Conservation (phyloP, 2,113 vertebrate species). For the Cephalophus harveyi region DNA sequence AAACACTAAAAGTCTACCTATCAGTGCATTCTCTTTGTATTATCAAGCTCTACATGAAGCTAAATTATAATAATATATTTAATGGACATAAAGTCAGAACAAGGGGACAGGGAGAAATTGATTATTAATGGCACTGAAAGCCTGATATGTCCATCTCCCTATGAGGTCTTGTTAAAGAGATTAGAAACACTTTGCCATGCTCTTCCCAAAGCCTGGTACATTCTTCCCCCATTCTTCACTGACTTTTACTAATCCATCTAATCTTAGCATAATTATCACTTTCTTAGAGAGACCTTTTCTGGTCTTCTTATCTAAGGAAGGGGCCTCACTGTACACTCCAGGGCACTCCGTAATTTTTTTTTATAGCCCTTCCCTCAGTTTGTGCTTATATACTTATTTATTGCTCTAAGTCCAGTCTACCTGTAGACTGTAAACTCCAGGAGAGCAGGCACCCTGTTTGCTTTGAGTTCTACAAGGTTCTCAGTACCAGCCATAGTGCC, state of each 20-base stretch:
- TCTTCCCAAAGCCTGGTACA: constrained; percentile 7
- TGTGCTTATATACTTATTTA: background rate
- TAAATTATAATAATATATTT: background rate
- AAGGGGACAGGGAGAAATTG: background rate
- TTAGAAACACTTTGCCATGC: constrained; percentile 20
- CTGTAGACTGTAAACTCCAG: background rate
- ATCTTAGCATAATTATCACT: constrained; percentile 55
- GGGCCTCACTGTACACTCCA: background rate
- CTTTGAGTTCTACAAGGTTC: background rate
- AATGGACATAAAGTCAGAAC: background rate
- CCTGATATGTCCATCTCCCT: background rate
- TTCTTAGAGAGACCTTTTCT: constrained; percentile 4
- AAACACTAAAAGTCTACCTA: background rate
- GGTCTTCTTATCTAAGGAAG: background rate
- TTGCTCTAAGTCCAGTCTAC: background rate
- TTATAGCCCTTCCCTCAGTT: background rate
- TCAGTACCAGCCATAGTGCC: background rate
- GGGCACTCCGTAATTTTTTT: background rate
- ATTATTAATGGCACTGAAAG: background rate
- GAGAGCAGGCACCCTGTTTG: background rate
- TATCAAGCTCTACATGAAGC: background rate
- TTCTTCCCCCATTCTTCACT: background rate
- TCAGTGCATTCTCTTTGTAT: background rate
- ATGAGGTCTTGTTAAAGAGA: constrained; percentile 1
- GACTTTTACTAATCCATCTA: constrained; percentile 42